These are phyloP conservation scores for Manacus vitellinus DNA, from an alignment of 2,113 vertebrate species.

Conservation along the genomic window DNA sequence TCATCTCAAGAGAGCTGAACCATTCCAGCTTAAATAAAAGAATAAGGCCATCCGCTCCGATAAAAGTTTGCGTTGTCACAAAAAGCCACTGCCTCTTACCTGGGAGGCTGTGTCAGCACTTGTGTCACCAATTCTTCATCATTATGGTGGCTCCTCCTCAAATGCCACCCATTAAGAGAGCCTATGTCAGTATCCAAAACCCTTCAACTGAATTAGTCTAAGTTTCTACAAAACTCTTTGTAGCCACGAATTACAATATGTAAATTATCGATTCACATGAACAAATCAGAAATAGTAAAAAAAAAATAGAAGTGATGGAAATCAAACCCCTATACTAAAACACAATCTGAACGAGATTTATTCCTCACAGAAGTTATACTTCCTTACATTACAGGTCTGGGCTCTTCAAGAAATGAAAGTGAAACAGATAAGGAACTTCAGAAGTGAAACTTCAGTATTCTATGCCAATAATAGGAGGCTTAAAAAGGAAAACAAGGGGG, in stretches of 20 bases:
- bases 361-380: not conserved
- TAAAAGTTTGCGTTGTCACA: not conserved
- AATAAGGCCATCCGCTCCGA: not conserved
- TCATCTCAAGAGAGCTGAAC: not conserved
- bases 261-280: not conserved
- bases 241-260: not conserved
- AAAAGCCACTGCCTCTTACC: not conserved
- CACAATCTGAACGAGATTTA: not conserved
- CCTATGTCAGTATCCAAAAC: not conserved
- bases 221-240: not conserved
- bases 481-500: not conserved
- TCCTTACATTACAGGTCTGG: not conserved
- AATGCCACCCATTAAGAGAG: not conserved
- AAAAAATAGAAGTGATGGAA: not conserved
- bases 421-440: not conserved
- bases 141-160: not conserved
- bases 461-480: not conserved
- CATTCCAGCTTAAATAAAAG: not conserved
- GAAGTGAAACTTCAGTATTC: not conserved
- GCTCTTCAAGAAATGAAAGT: not conserved
- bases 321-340: not conserved
- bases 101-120: not conserved
- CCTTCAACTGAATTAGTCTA: not conserved
- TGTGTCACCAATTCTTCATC: not conserved
- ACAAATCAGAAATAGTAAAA: not conserved